These are phyloP conservation scores for Heterodera filipjevi DNA, from an alignment of 2,888 invertebrate species.

Conservation along the genomic window DNA sequence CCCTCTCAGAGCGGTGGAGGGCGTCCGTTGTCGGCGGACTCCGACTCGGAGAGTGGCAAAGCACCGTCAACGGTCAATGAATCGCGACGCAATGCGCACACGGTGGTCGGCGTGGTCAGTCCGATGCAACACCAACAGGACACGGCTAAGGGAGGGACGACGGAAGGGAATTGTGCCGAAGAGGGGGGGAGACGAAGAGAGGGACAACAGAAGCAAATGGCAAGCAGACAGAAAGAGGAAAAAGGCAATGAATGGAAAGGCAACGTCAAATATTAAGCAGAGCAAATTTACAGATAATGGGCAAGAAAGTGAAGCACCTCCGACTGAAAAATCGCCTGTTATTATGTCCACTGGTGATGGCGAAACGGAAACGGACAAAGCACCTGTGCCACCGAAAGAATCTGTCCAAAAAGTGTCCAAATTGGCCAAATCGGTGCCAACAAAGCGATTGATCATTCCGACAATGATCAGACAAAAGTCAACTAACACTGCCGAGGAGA, in stretches of 20 bases:
- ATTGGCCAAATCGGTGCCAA: neutral
- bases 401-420: neutral
- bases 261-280: neutral
- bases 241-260: neutral
- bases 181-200: too few species aligned
- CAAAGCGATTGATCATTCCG: neutral
- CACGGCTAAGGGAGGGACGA: neutral
- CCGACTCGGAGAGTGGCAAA: neutral
- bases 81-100: constrained; percentile 5
- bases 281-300: neutral
- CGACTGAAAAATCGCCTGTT: neutral
- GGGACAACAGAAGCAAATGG: neutral
- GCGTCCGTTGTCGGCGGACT: neutral
- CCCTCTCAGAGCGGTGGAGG: neutral
- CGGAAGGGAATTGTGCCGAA: neutral
- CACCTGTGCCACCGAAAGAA: neutral
- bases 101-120: constrained; percentile 32
- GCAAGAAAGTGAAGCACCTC: neutral
- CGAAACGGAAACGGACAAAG: neutral
- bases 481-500: neutral
- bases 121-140: constrained; percentile 33
- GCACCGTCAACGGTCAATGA: constrained; percentile 10
- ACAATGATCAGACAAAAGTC: neutral
- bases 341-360: neutral
- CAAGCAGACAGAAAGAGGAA: neutral